phyloP scores from a whole-genome alignment of 2,888 invertebrate species.

The Hofmannophila pseudospretella region DNA sequence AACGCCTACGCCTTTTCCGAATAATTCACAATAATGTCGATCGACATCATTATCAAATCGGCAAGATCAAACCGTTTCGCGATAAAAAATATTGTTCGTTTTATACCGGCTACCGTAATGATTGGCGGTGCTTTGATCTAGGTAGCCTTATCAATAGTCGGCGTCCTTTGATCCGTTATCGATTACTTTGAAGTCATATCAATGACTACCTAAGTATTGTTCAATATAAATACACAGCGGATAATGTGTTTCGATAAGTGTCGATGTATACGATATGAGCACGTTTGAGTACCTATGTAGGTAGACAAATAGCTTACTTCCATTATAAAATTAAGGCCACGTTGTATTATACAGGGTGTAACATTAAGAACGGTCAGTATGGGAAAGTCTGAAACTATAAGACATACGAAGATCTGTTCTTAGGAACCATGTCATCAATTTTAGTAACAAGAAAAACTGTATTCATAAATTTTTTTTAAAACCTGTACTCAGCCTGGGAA shows the following conservation, averaged over 20 bases:
- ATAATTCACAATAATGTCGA: slow-evolving; percentile 3
- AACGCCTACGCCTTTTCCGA: background rate
- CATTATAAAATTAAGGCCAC: background rate
- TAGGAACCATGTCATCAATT: no score
- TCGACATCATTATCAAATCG: slow-evolving; percentile 25
- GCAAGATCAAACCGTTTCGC: slow-evolving; percentile 43
- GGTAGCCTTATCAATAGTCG: slow-evolving; percentile 45
- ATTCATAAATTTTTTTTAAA: no score
- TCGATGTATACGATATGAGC: slow-evolving; percentile 10
- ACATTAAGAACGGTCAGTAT: no score
- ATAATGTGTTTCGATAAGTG: slow-evolving; percentile 30
- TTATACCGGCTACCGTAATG: slow-evolving; percentile 50
- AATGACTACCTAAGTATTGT: slow-evolving; percentile 58
- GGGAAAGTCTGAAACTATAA: no score
- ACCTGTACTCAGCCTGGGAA: no score
- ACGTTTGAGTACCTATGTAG: background rate
- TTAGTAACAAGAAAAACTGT: no score
- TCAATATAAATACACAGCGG: slow-evolving; percentile 31
- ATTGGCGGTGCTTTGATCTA: slow-evolving; percentile 48
- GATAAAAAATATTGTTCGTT: slow-evolving; percentile 41
- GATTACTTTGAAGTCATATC: slow-evolving; percentile 48
- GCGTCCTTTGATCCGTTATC: slow-evolving; percentile 53
- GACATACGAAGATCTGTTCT: no score
- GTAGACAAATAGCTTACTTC: no score
- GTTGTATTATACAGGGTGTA: no score